Base-by-base conservation (phyloP, 2,113 vertebrate species). In the Salvelinus namaycush region DNA sequence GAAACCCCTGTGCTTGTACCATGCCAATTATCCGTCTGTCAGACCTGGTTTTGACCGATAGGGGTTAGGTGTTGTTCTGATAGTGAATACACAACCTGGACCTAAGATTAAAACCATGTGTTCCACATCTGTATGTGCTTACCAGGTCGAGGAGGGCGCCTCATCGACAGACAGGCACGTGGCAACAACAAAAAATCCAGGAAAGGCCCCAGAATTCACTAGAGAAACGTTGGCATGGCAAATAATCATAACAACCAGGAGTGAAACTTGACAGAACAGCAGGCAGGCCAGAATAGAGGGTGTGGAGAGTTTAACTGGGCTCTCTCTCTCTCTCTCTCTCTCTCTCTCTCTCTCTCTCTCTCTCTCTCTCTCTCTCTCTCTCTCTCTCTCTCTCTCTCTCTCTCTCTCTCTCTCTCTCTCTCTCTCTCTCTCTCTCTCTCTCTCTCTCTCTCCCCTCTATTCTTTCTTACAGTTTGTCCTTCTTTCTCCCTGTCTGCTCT, bases 331-430 rank as follows among this genome's bases (percentile, higher is more conserved):
- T 29, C 64, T 31, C 73, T 74, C 29, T 62, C 44, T 34, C 68
- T 26, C 94, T 93, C 93, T 93, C 88, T 83, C 91, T 94, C 93
- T 94, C 93, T 93, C 94, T 94, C 93, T 93, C 94, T 93, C 93
- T 93, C 88, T 83, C 91, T 94, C 93, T 94, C 93, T 93, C 94
- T 94, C 93, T 24, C 60, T 22, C 60, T 94, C 94, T 94, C 94
- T 16, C 16, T 11, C 49, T 11, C 16, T 54, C 49, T 3, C 12
- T 54, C 9, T 54, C 94, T 34, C 31, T 34, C 86, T 78, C 74
- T 51, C 90, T 91, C 93, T n/a, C n/a, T n/a, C n/a, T n/a, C n/a
- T n/a, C n/a, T n/a, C n/a, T n/a, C n/a, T n/a, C n/a, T n/a, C n/a
- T n/a, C n/a, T n/a, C n/a, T n/a, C n/a, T 95, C 89, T 93, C 92